Percentiles rank a stretch among this genome's conserved stretches.
Evolutionary conservation across 2,113 vertebrate genomes (phyloP).

Genomic region (Hydrochoerus hydrochaeris): DNA sequence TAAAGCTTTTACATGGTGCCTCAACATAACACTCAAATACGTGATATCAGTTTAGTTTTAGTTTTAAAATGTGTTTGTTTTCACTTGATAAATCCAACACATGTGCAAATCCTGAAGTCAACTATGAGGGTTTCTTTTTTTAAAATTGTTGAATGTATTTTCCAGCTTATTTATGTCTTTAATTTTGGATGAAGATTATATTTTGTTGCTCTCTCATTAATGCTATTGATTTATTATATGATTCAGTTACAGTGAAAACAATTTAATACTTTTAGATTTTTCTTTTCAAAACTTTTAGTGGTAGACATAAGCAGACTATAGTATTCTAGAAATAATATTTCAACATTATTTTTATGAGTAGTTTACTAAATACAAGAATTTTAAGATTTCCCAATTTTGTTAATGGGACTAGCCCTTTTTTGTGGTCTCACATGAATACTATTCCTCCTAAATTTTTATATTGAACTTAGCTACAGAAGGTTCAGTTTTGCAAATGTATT

Average conservation of each 20-base stretch:
- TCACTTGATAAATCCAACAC: not conserved
- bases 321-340: not conserved
- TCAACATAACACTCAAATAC: not conserved
- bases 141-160: not conserved
- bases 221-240: not conserved
- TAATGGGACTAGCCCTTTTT: not conserved
- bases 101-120: not conserved
- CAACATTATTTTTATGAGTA: not conserved
- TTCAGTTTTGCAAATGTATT: not conserved
- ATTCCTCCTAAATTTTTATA: not conserved
- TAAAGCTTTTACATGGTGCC: accelerated
- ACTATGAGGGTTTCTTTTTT: not conserved
- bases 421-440: not conserved
- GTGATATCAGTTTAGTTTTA: not conserved
- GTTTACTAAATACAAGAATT: not conserved
- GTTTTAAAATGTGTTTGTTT: not conserved
- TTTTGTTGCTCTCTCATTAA: not conserved
- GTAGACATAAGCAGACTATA: not conserved
- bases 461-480: not conserved
- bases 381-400: not conserved
- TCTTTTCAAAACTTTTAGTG: not conserved
- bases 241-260: not conserved
- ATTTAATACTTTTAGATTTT: not conserved
- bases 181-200: not conserved
- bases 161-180: not conserved